Evolutionary conservation across 2,113 vertebrate species (phyloP).

Genomic region (Arenaria interpres): DNA sequence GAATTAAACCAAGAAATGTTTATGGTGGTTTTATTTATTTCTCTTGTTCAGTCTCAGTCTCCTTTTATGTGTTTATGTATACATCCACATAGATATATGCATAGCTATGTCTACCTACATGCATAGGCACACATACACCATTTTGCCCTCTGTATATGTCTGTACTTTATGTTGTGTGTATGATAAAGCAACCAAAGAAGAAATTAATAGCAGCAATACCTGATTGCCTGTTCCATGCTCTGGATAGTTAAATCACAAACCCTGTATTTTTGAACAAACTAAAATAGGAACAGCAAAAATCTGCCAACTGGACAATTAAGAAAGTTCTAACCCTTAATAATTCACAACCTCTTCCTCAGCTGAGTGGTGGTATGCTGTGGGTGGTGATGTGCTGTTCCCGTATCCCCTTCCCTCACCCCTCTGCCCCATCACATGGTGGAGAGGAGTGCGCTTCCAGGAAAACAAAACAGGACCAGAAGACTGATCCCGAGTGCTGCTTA

Average conservation of each 20-base stretch:
- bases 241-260: neutral
- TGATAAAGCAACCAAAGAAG: neutral
- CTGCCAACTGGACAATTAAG: neutral
- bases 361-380: rapidly evolving
- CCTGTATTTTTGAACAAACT: neutral
- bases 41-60: neutral
- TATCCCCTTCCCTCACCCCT: neutral
- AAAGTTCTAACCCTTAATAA: neutral
- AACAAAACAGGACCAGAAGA: neutral
- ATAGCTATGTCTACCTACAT: neutral
- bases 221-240: neutral
- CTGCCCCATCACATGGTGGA: rapidly evolving
- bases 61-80: neutral
- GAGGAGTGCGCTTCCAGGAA: neutral
- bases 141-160: neutral
- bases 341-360: neutral
- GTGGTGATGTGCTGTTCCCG: rapidly evolving
- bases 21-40: neutral
- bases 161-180: neutral
- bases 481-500: neutral
- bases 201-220: neutral
- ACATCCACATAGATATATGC: neutral
- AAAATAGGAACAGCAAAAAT: neutral
- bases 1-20: neutral
- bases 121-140: neutral